Evolutionary conservation across 1,140 invertebrate species (phyloP), one percentile per base, ranked within the genome.

Genomic region (Drosophila nasuta): DNA sequence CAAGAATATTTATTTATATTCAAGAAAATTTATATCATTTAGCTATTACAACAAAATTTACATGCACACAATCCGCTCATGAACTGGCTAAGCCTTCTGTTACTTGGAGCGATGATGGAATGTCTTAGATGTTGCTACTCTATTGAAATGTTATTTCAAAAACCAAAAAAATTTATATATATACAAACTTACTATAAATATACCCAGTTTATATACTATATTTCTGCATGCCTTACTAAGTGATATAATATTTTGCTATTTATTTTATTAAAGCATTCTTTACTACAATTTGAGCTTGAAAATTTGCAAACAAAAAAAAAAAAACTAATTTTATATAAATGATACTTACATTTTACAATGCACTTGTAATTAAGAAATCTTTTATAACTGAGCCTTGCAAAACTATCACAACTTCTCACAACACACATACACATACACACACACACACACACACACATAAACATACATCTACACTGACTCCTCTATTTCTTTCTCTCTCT

Each of bases 191-290:
- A 59, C n/a, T 8, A 38, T 38, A 38, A 8, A 38, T 62, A 33
- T 5, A 52, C n/a, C 49, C 25, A 52, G 13, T 57, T 41, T 51
- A 30, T 46, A 64, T 20, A 66, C 20, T 13, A 67, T 49, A 59
- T 51, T 73, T 73, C 15, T 68, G 71, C 71, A 74, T 74, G 71
- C 71, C 71, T 74, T 74, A 74, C 41, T 68, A 51, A 67, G 60
- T 30, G 51, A 74, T 74, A 68, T 74, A 56, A 68, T 68, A 74
- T 60, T 74, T 74, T 74, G 65, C 64, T 68, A 74, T 46, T 68
- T 28, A 5, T 68, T 68, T 67, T 68, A 68, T 74, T 73, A 67
- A 66, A 51, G 69, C 69, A 49, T 66, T 64, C 48, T 66, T 52
- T 67, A 68, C 64, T 30, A 74, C n/a, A 54, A 72, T 52, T 57